Evolutionary conservation across 92 coral and sea anemone species (phyloP).

Genomic region (Parazoanthus darwini): DNA sequence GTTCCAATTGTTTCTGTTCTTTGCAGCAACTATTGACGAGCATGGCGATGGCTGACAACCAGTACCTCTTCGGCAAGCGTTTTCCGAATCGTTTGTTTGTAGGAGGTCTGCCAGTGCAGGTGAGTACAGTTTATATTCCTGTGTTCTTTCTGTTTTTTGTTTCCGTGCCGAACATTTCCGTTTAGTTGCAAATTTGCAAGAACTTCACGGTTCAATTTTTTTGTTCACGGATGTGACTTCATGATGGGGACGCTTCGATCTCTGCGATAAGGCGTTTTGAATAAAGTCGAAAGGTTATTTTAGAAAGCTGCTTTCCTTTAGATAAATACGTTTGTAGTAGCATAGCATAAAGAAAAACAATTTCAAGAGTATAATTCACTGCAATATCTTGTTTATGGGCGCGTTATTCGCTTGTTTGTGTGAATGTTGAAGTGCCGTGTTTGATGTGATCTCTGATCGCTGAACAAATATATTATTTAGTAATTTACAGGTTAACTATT

Average conservation of each 20-base stretch:
- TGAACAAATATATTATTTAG: no score
- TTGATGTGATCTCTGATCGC: not conserved
- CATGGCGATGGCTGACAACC: slow-evolving; percentile 53
- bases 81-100: slow-evolving; percentile 88
- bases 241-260: not conserved
- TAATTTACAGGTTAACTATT: no score
- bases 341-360: not conserved
- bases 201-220: not conserved
- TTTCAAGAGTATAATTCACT: not conserved
- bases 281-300: not conserved
- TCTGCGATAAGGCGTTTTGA: not conserved
- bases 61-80: slow-evolving; percentile 77
- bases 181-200: slow-evolving; percentile 12
- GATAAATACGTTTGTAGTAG: not conserved
- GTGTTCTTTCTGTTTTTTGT: not conserved
- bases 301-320: not conserved
- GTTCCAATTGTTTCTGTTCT: not conserved
- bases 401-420: not conserved
- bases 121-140: slow-evolving; percentile 52
- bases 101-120: slow-evolving; percentile 86
- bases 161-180: not conserved
- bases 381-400: not conserved
- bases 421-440: not conserved
- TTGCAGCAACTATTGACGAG: not conserved
- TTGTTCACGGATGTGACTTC: not conserved